Evolutionary conservation across 2,113 vertebrate species (phyloP).

Genomic region (Tupaia chinensis): DNA sequence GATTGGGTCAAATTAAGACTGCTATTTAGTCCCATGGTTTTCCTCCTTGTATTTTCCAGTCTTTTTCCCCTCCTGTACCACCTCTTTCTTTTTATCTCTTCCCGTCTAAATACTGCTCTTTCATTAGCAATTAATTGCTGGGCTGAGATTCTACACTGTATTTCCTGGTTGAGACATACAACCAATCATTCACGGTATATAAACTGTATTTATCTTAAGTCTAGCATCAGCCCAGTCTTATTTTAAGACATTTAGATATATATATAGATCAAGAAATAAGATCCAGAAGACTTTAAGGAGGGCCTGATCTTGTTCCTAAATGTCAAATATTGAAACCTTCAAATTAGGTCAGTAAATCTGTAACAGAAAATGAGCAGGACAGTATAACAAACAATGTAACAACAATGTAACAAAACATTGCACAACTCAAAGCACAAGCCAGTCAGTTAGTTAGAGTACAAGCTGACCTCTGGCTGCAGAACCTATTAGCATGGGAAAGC

Average conservation of each 20-base stretch:
- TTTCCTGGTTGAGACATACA: background rate
- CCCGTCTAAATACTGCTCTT: background rate
- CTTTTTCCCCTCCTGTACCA: background rate
- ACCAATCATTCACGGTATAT: background rate
- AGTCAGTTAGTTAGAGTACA: no score
- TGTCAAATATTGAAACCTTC: background rate
- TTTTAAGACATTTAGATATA: background rate
- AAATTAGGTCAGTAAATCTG: background rate
- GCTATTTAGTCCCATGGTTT: background rate
- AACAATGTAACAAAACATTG: background rate
- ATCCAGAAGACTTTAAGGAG: background rate
- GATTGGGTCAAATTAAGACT: background rate
- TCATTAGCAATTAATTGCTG: background rate
- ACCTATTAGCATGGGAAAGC: background rate
- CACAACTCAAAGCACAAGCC: background rate
- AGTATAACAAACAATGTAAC: no score
- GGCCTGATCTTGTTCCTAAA: background rate
- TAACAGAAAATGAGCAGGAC: background rate
- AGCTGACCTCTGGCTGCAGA: background rate
- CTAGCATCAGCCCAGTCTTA: background rate
- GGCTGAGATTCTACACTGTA: background rate
- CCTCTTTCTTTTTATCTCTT: background rate
- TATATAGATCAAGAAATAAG: background rate
- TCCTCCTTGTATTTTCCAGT: background rate
- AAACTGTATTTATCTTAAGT: background rate